phyloP scores from a whole-genome alignment of 2,113 vertebrate genomes.

The Chaetodon trifascialis region DNA sequence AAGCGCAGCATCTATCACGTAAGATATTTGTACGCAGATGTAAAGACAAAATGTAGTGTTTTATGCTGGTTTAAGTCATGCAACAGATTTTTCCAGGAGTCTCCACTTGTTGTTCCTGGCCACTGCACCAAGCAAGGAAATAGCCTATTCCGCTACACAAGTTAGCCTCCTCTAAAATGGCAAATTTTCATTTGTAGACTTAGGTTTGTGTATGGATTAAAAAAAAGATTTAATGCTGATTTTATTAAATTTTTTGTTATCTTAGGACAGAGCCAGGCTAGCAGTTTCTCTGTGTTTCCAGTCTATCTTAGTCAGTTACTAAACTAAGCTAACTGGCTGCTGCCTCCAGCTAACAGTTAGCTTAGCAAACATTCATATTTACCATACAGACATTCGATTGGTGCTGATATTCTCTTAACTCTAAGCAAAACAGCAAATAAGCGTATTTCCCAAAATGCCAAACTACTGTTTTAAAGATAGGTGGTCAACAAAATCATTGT shows the following conservation, averaged over 20 bases:
- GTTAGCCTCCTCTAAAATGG: background rate
- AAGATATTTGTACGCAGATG: background rate
- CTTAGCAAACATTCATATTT: background rate
- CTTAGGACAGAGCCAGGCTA: background rate
- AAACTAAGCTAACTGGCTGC: background rate
- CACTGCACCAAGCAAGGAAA: background rate
- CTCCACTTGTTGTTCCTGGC: background rate
- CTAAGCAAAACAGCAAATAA: background rate
- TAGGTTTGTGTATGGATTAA: background rate
- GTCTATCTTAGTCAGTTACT: background rate
- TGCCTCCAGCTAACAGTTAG: background rate
- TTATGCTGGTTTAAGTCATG: too few species aligned
- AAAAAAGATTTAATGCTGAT: too few species aligned
- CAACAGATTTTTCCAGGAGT: background rate
- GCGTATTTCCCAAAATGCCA: constrained; percentile 21
- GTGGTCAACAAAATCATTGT: background rate
- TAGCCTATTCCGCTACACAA: background rate
- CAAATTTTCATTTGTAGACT: background rate
- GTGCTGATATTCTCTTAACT: background rate
- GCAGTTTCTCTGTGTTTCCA: background rate
- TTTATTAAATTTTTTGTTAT: background rate
- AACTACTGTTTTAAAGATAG: background rate
- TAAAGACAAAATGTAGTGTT: background rate
- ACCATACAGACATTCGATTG: background rate
- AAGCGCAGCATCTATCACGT: background rate